Percentiles rank a stretch among this genome's conserved stretches.
Conservation (phyloP, 2,797 vertebrate species). For the Pyrocephalus nanus region DNA sequence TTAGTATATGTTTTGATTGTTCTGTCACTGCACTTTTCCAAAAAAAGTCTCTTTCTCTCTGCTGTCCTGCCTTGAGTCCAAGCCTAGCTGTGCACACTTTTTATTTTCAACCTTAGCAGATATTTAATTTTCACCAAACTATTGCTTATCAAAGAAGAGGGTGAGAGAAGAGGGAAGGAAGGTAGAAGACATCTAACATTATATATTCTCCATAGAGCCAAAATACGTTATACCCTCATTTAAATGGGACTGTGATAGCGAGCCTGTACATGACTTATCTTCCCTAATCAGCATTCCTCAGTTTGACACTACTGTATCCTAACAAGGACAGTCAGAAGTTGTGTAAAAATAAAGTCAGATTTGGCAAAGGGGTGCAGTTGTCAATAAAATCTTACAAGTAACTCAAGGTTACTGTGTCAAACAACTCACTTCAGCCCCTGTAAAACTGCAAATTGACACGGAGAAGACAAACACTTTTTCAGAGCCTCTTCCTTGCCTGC, state of each 20-base stretch:
- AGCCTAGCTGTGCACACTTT: neutral
- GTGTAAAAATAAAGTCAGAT: slow-evolving; percentile 23
- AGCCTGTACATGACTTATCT: neutral
- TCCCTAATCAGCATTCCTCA: neutral
- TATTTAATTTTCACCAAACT: neutral
- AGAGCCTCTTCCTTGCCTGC: neutral
- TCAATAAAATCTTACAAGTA: slow-evolving; percentile 32
- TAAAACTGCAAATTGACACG: neutral
- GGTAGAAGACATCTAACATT: neutral
- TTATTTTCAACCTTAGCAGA: neutral
- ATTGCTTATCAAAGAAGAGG: neutral
- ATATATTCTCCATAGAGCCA: neutral
- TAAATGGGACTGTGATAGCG: neutral
- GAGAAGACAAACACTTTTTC: neutral
- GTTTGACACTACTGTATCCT: slow-evolving; percentile 31
- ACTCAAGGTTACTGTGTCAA: slow-evolving; percentile 39
- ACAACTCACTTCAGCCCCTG: neutral
- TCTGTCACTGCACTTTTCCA: neutral
- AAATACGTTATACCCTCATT: neutral
- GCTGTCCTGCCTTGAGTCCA: neutral
- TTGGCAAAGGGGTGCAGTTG: slow-evolving; percentile 8
- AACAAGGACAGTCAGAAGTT: slow-evolving; percentile 55
- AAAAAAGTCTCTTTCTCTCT: neutral
- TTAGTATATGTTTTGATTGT: neutral
- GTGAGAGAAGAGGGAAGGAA: neutral